Evolutionary conservation across 2,888 invertebrate species (phyloP), one percentile per base, ranked within the genome.

Genomic region (Salticus scenicus): DNA sequence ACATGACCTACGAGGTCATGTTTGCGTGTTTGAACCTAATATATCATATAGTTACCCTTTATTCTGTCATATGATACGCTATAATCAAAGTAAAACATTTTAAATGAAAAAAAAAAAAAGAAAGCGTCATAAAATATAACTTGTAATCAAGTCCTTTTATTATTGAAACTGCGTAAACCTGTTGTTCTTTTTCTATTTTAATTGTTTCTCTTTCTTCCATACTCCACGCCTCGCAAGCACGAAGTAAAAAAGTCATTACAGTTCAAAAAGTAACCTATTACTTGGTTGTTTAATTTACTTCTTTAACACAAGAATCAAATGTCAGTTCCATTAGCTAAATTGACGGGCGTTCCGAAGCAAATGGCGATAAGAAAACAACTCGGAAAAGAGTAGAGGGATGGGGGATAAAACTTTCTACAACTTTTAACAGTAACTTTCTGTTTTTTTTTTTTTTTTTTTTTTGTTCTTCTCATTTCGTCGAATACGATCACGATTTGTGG

Each of bases 321-420:
- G 57, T 57, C 57, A 57, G 57, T 20, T 57, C 57, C 57, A 57
- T 57, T 57, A 24, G 24, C 24, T 24, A 57, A 57, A 57, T 57
- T 20, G 57, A 24, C 24, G 57, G 24, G 24, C 24, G 57, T 57
- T 57, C 57, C 24, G 24, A 57, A 24, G 57, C 24, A 24, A 57
- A 24, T 24, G 57, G 20, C 24, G 57, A 47, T 47, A 47, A 47
- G 57, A 47, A 47, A 47, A 12, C 37, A 8, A 12, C 37, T 12
- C 37, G 37, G 37, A 37, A 12, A 37, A 37, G 24, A 24, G 17
- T 24, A 57, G 24, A 57, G 24, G 7, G 37, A 4, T 37, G 37
- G 37, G 37, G 10, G 37, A 37, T 10, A 57, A 57, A 57, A 57
- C 4, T n/a, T n/a, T n/a, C n/a, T n/a, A n/a, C n/a, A n/a, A n/a